Evolutionary conservation across 2,888 invertebrate genomes (phyloP).

Genomic region (Cephus sareptanus): DNA sequence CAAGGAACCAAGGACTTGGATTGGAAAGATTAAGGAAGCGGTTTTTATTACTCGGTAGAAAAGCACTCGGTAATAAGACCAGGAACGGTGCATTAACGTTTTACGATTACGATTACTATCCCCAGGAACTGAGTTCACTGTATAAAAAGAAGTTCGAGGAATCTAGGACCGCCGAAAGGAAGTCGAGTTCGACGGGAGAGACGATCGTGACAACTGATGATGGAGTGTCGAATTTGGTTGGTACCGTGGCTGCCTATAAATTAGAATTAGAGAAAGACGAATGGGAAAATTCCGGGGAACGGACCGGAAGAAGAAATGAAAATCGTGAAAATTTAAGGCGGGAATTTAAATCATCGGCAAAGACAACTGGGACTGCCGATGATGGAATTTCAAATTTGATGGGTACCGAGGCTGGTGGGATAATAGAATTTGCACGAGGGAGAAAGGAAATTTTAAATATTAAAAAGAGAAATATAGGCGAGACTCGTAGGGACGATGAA

Average conservation of each 20-base stretch:
- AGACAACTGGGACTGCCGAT: background rate
- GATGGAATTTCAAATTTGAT: conserved; percentile 5
- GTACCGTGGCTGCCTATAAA: background rate
- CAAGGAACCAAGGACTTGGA: background rate
- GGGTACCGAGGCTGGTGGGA: background rate
- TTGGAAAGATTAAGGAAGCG: background rate
- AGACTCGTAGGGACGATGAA: background rate
- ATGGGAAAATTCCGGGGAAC: background rate
- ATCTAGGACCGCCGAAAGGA: background rate
- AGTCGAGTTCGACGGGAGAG: background rate
- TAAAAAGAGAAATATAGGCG: background rate
- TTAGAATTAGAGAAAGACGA: background rate
- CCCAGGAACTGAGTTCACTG: background rate
- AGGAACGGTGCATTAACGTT: background rate
- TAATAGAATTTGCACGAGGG: background rate
- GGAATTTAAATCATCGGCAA: background rate
- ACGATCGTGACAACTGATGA: conserved; percentile 2
- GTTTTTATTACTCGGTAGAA: background rate
- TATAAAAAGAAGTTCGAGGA: background rate
- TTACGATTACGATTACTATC: background rate
- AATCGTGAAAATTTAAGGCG: background rate
- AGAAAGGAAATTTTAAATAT: background rate
- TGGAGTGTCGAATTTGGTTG: background rate
- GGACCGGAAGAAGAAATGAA: background rate
- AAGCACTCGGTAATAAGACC: background rate